These are phyloP conservation scores for Anolis sagrei DNA, from an alignment of 2,113 vertebrate species.

Conservation along the genomic window DNA sequence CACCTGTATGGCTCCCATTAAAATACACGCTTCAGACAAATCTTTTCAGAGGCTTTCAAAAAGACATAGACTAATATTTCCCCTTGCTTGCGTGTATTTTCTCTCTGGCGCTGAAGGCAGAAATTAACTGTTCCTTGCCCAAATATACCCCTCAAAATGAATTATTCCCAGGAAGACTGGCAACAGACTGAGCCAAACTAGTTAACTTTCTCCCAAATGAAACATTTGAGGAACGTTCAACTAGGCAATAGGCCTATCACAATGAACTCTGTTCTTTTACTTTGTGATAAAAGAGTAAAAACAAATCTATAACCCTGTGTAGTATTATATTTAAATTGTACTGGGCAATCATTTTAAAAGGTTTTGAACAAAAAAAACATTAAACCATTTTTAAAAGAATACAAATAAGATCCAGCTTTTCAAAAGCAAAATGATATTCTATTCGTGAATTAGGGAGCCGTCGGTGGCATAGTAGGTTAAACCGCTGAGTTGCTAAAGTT, in stretches of 20 bases:
- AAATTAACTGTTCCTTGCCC: slow-evolving; percentile 69
- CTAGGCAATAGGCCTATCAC: neutral
- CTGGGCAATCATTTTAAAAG: neutral
- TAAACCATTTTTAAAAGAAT: neutral
- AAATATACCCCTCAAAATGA: slow-evolving; percentile 1
- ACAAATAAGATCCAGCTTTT: neutral
- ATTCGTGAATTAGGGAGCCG: no score
- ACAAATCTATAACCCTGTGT: neutral
- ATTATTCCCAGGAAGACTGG: slow-evolving; percentile 42
- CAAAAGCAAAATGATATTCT: neutral
- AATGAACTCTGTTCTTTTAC: neutral
- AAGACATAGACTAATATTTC: slow-evolving; percentile 71
- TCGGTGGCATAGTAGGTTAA: no score
- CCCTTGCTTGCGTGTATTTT: slow-evolving; percentile 50
- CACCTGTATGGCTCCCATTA: slow-evolving; percentile 79
- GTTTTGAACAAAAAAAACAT: neutral
- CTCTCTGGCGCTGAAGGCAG: slow-evolving; percentile 50
- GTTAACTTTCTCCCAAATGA: slow-evolving; percentile 5
- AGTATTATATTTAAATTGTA: neutral
- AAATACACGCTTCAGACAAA: slow-evolving; percentile 77
- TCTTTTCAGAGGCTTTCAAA: slow-evolving; percentile 71
- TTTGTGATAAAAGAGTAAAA: neutral
- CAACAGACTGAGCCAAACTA: slow-evolving; percentile 30
- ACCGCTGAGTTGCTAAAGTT: no score
- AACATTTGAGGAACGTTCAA: neutral